A percentile compares a stretch with the other conserved stretches of the same genome.
These are phyloP conservation scores for Lamproptera curius DNA, from an alignment of 2,888 invertebrate genomes.

Conservation along the genomic window DNA sequence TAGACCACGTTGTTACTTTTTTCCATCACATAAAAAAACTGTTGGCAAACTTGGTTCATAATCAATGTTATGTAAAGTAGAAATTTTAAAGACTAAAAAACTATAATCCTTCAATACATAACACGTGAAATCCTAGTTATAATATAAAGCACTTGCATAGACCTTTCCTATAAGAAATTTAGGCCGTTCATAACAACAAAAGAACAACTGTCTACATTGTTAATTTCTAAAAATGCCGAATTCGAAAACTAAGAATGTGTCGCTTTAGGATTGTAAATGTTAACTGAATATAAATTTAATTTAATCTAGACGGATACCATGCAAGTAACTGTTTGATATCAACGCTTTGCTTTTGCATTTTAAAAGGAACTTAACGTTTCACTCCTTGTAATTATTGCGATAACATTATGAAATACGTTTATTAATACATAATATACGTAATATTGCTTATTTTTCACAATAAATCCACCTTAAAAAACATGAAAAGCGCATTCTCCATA, in stretches of 20 bases:
- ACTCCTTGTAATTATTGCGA: neutral
- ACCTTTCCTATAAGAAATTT: constrained; percentile 5
- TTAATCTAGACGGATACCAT: no score
- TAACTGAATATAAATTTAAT: no score
- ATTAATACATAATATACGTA: no score
- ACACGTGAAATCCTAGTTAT: no score
- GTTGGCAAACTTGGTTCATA: neutral
- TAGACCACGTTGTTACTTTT: neutral
- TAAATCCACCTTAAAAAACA: no score
- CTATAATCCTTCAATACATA: constrained; percentile 6
- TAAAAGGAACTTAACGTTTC: neutral
- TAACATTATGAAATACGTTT: neutral
- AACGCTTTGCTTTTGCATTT: no score
- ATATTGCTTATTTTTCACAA: neutral
- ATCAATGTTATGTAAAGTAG: neutral
- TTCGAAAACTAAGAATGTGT: no score
- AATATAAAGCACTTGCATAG: constrained; percentile 13
- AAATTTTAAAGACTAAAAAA: constrained; percentile 7
- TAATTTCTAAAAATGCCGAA: no score
- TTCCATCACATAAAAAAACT: neutral
- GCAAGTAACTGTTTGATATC: no score
- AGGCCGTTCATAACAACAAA: constrained; percentile 11
- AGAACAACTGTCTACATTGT: no score
- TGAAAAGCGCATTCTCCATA: neutral
- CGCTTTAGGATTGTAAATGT: no score